phyloP scores from a whole-genome alignment of 2,888 invertebrate genomes.

The Calephelis perditalis region DNA sequence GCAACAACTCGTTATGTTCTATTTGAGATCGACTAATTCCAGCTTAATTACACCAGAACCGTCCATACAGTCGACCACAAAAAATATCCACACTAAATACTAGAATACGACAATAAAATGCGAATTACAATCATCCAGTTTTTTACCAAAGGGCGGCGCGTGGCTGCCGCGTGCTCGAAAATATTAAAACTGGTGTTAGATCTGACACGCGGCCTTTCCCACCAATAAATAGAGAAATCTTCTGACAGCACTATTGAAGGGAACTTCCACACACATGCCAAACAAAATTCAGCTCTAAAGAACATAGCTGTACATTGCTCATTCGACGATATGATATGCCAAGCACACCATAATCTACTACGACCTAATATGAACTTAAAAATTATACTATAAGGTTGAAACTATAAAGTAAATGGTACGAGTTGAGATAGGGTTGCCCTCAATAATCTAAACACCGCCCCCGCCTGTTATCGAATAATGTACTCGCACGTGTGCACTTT shows the following conservation, averaged over 20 bases:
- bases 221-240: constrained; percentile 72
- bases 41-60: constrained; percentile 53
- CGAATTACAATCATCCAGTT: constrained; percentile 69
- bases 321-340: too few relatives aligned
- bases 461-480: constrained; percentile 76
- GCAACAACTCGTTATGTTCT: constrained; percentile 25
- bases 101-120: constrained; percentile 73
- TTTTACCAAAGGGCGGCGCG: constrained; percentile 72
- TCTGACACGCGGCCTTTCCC: constrained; percentile 76
- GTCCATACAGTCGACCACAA: constrained; percentile 52
- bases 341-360: neutral
- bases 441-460: constrained; percentile 68
- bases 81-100: constrained; percentile 62
- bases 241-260: constrained; percentile 55
- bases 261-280: constrained; percentile 25
- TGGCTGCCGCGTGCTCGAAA: constrained; percentile 62
- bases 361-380: constrained; percentile 32
- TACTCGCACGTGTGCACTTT: constrained; percentile 67
- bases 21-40: constrained; percentile 54
- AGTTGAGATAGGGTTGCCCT: constrained; percentile 63
- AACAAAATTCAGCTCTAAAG: constrained; percentile 33
- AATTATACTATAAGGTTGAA: constrained; percentile 23
- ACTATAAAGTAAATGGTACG: constrained; percentile 27
- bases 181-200: constrained; percentile 78
- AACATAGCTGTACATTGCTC: rapidly evolving